phyloP scores from a whole-genome alignment of 2,113 vertebrate genomes.

The Saccopteryx leptura region DNA sequence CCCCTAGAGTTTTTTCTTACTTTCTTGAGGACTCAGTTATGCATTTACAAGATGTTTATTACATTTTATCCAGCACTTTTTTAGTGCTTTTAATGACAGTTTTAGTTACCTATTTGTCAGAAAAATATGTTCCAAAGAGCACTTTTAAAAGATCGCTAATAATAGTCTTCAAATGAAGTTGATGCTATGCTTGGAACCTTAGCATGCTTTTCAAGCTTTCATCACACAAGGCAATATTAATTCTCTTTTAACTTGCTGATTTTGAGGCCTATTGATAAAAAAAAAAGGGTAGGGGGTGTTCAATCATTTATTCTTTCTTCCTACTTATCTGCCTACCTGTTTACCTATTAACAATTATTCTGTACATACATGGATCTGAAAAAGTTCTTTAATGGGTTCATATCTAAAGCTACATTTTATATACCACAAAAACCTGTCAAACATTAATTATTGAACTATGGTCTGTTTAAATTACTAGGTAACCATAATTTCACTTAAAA shows the following conservation, averaged over 20 bases:
- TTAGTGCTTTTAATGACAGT: background rate
- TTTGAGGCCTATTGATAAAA: background rate
- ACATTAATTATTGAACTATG: background rate
- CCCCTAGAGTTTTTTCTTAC: background rate
- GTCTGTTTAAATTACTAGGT: background rate
- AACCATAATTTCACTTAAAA: background rate
- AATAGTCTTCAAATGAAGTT: background rate
- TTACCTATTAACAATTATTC: background rate
- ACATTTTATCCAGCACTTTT: background rate
- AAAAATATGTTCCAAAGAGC: background rate
- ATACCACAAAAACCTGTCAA: constrained; percentile 10
- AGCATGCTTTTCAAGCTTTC: background rate
- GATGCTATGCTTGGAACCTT: background rate
- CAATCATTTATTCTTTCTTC: too few relatives aligned
- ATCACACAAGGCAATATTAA: background rate
- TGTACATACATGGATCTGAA: background rate
- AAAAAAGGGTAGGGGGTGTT: background rate
- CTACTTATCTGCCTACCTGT: background rate
- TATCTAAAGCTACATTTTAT: constrained; percentile 20
- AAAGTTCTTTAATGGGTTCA: constrained; percentile 31
- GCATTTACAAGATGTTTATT: background rate
- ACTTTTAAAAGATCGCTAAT: constrained; percentile 50
- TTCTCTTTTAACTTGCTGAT: constrained; percentile 17
- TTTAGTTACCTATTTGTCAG: constrained; percentile 10
- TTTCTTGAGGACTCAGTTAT: background rate